A percentile compares a stretch with the other conserved stretches of the same genome.
phyloP scores from a whole-genome alignment of 2,888 invertebrate species.

The Tetragonisca angustula region DNA sequence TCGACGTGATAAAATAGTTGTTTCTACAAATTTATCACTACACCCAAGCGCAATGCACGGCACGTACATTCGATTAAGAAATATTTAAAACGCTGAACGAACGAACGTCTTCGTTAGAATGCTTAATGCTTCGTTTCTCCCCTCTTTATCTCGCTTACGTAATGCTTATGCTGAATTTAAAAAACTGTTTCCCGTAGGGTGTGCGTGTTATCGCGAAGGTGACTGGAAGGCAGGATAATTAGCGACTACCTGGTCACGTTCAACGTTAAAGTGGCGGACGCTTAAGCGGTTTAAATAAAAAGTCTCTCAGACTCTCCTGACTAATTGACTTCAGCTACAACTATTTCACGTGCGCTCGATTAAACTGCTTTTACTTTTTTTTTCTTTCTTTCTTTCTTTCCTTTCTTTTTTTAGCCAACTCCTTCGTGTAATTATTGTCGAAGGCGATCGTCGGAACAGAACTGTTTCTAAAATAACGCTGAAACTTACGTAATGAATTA shows the following conservation, averaged over 20 bases:
- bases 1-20: conserved; percentile 23
- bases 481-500: background rate
- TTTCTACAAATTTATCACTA: no score
- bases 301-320: background rate
- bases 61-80: background rate
- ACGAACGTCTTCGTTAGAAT: background rate
- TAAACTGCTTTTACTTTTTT: conserved; percentile 7
- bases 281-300: conserved; percentile 42
- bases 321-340: conserved; percentile 32
- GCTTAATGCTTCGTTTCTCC: background rate
- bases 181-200: background rate
- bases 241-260: conserved; percentile 41
- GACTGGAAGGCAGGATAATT: conserved; percentile 29
- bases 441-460: background rate
- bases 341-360: conserved; percentile 7
- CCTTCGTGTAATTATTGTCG: background rate
- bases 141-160: background rate
- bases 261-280: conserved; percentile 8
- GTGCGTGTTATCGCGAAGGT: background rate
- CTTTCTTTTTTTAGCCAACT: background rate
- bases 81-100: background rate
- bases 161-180: background rate
- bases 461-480: background rate
- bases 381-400: no score
- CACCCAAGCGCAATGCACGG: no score